These are phyloP conservation scores for Anoura caudifer DNA, from an alignment of 2,113 vertebrate genomes.

Conservation along the genomic window DNA sequence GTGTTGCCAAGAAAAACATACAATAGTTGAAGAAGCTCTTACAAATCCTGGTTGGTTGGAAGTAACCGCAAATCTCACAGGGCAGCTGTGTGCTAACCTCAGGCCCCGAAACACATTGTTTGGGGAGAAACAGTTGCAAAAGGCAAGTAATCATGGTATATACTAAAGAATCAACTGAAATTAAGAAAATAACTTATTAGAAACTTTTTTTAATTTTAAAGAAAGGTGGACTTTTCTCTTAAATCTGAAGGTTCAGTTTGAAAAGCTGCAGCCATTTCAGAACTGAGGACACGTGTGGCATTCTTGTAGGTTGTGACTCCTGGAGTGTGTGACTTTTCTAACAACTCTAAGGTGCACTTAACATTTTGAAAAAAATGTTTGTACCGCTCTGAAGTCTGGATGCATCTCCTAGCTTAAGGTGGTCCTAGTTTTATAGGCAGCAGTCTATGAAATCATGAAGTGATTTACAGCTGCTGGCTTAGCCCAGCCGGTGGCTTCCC, in stretches of 20 bases:
- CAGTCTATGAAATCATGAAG: fast-evolving
- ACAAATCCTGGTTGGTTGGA: background rate
- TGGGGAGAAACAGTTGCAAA: background rate
- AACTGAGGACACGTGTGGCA: background rate
- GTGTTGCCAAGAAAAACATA: background rate
- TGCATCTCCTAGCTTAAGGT: fast-evolving
- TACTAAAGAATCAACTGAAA: background rate
- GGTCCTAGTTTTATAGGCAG: background rate
- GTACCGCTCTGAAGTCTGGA: background rate
- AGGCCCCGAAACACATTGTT: background rate
- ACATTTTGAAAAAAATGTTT: background rate
- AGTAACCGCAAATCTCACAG: fast-evolving
- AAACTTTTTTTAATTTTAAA: background rate
- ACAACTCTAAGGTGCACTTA: background rate
- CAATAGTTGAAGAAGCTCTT: background rate
- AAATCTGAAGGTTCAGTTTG: background rate
- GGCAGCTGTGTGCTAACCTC: background rate
- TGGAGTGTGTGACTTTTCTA: background rate
- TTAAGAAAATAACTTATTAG: background rate
- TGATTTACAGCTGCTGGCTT: background rate
- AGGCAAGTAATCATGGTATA: background rate
- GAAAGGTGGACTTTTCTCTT: background rate
- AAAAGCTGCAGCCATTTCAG: background rate
- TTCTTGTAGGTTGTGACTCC: background rate
- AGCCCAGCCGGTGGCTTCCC: fast-evolving